Percentiles rank a stretch among this genome's conserved stretches.
These are phyloP conservation scores for Tokudaia muenninki DNA, from an alignment of 2,797 vertebrate genomes.

Conservation along the genomic window DNA sequence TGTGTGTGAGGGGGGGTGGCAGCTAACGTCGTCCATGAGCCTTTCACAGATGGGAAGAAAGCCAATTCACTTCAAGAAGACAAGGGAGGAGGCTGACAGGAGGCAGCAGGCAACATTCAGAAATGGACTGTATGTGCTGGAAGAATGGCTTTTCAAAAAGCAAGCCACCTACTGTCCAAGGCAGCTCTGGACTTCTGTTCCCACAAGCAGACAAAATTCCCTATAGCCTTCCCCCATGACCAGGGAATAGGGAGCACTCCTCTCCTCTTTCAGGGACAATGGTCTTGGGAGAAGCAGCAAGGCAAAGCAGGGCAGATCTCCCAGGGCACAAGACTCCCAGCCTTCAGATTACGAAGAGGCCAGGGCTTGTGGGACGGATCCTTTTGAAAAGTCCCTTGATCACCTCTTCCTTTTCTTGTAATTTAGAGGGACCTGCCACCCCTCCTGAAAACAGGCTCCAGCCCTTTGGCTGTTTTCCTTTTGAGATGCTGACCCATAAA, in stretches of 20 bases:
- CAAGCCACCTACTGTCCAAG: not conserved
- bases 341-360: not conserved
- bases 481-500: slow-evolving; percentile 1
- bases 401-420: not conserved
- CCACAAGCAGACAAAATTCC: not conserved
- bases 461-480: not conserved
- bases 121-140: not conserved
- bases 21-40: not conserved
- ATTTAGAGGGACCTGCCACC: not conserved
- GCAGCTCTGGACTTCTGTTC: not conserved
- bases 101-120: not conserved
- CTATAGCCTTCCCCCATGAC: not conserved
- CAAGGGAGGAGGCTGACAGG: not conserved
- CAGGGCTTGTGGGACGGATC: not conserved
- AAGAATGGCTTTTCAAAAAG: not conserved
- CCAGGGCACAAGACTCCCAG: not conserved
- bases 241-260: not conserved
- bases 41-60: not conserved
- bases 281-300: not conserved
- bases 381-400: not conserved
- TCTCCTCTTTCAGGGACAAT: not conserved
- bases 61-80: not conserved
- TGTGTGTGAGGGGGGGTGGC: not conserved
- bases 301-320: not conserved
- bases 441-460: not conserved